phyloP scores from a whole-genome alignment of 2,113 vertebrate genomes.

The Peromyscus maniculatus region DNA sequence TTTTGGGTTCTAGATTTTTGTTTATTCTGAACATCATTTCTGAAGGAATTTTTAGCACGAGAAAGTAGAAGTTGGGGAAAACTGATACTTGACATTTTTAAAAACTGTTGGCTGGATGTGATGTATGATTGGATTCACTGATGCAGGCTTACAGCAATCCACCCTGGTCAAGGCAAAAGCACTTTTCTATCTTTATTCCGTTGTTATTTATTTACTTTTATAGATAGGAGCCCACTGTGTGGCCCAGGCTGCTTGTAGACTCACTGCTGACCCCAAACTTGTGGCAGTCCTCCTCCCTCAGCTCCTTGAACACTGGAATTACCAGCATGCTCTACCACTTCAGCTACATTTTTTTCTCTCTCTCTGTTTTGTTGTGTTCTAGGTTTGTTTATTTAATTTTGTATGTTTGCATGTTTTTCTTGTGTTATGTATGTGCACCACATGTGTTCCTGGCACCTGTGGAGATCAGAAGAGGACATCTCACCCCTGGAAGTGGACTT shows the following conservation, averaged over 20 bases:
- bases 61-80: slow-evolving; percentile 52
- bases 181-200: background rate
- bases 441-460: background rate
- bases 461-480: background rate
- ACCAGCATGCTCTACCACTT: background rate
- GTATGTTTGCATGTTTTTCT: background rate
- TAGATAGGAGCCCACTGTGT: background rate
- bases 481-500: background rate
- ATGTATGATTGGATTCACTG: background rate
- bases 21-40: slow-evolving; percentile 43
- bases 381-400: background rate
- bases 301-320: background rate
- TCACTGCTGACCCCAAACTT: background rate
- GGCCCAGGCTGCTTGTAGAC: background rate
- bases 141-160: background rate
- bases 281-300: background rate
- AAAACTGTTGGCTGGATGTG: background rate
- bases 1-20: slow-evolving; percentile 59
- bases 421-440: background rate
- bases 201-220: background rate
- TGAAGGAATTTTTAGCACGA: slow-evolving; percentile 61
- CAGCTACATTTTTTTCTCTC: background rate
- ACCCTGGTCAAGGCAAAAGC: slow-evolving; percentile 31
- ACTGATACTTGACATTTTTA: background rate
- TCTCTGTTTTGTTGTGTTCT: background rate